Base-by-base conservation (phyloP, 2,888 invertebrate species). In the Troilus luridus region DNA sequence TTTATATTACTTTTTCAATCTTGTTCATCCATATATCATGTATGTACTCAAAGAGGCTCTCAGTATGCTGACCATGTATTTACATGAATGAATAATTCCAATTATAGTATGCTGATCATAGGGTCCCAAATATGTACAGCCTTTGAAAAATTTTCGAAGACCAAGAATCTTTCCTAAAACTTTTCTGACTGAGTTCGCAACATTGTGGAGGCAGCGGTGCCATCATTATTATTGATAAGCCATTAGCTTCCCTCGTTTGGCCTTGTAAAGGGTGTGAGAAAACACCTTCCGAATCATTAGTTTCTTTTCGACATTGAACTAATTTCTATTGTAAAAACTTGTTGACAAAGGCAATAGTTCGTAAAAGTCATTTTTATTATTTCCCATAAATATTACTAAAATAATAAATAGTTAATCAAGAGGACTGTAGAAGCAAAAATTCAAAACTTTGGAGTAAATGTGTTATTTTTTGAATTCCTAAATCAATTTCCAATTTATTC, bases 1-100 rank as follows among this genome's bases (percentile, higher is more conserved):
- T 5, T 9, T 64, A 64, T n/a, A 21, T 14, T 64, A 10, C n/a
- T n/a, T n/a, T 64, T 64, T 21, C 10, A 64, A 9, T 64, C 64
- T 2, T 3, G 64, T 27, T n/a, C 11, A 67, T 24, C 3, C 9
- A 27, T 72, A 72, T 72, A 72, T 72, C 27, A 72, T 72, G 72
- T 72, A 72, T 72, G 72, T 72, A 27, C 27, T 72, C 27, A 24
- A 24, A 72, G 72, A 72, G 1, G 27, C 72, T 72, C n/a, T 72
- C n/a, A 72, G 72, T 72, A 72, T 72, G 67, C 24, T 67, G 27
- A 14, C 67, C 2, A 12, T 17, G 72, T 41, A 77, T 77, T 77
- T 77, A 77, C 72, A 77, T 77, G 72, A 41, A 77, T 77, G 72
- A 77, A 77, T 77, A 77, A 77, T 77, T 77, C 72, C 27, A 77